Evolutionary conservation across 2,888 invertebrate genomes (phyloP), one percentile per base, ranked within the genome.

Genomic region (Brenthis ino): DNA sequence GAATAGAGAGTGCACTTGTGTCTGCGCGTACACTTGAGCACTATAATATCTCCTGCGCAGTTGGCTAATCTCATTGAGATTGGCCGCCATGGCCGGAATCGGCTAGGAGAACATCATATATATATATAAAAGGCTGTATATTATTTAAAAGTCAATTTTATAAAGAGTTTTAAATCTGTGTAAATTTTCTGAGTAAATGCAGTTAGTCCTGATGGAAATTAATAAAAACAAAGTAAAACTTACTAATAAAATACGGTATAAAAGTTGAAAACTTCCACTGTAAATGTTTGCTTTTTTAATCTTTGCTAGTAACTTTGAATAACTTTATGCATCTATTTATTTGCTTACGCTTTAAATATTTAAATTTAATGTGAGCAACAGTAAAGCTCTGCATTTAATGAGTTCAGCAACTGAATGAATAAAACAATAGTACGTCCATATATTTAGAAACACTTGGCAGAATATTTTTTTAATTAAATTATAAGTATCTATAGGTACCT

Each of bases 291-390:
- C 6, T 51, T 53, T 20, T 51, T 54, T 53, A 37, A 53, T 54
- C 20, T 54, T 63, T 16, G 61, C 50, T 20, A 53, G 53, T 63
- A 63, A 63, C 53, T 53, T 53, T 53, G 53, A 53, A 51, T 63
- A 20, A 67, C 43, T 61, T 61, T 63, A 33, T 65, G 57, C 53
- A 66, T 66, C 50, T 50, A 56, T 57, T 54, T 63, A 63, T 57
- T 68, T 58, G 65, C 54, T 67, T 53, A 57, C 56, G 56, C 37
- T 58, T 57, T 71, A 61, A 68, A 65, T 56, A 71, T 71, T 65
- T 65, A 64, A 65, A 71, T 71, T 67, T 68, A 63, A 71, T 71
- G 65, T 65, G 60, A 65, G 60, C 65, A 51, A 37, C 37, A 65
- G 54, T 71, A 68, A 64, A 63, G 54, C 65, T 64, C 67, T 58